A percentile compares a stretch with the other conserved stretches of the same genome.
Evolutionary conservation across 2,113 vertebrate genomes (phyloP).

Genomic region (Sitta europaea): DNA sequence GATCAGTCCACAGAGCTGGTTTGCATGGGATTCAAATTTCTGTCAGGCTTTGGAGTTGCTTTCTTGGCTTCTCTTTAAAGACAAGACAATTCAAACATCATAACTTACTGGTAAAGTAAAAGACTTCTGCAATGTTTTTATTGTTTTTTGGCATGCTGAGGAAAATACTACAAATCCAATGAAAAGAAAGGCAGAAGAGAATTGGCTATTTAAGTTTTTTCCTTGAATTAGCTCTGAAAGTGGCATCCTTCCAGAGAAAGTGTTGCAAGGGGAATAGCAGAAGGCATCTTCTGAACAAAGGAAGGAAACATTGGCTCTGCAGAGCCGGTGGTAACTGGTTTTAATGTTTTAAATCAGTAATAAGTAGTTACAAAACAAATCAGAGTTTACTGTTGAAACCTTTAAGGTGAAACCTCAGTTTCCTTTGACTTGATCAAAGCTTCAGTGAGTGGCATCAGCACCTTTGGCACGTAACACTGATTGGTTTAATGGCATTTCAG

Average conservation of each 20-base stretch:
- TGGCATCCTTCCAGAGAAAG: conserved; percentile 55
- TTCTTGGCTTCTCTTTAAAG: conserved; percentile 22
- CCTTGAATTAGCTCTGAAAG: conserved; percentile 33
- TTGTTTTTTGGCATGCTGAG: not conserved
- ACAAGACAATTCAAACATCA: not conserved
- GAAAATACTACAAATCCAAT: not conserved
- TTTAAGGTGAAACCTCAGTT: conserved; percentile 53
- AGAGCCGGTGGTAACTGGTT: conserved; percentile 29
- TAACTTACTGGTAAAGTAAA: conserved; percentile 30
- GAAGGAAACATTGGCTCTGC: conserved; percentile 24
- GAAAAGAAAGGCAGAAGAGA: conserved; percentile 32
- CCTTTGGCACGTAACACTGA: not conserved
- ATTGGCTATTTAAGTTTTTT: conserved; percentile 11
- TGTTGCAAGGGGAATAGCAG: conserved; percentile 40
- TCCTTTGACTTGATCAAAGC: not conserved
- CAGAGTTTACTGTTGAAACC: conserved; percentile 34
- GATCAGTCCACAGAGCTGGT: not conserved
- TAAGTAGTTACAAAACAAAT: conserved; percentile 30
- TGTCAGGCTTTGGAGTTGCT: not conserved
- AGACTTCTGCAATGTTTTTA: not conserved
- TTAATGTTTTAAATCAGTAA: conserved; percentile 31
- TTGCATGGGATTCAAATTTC: not conserved
- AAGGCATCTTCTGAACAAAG: conserved; percentile 35
- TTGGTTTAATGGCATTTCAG: not conserved
- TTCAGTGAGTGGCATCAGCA: not conserved